Conservation (phyloP, 2,888 invertebrate species). For the Agrilus mali region DNA sequence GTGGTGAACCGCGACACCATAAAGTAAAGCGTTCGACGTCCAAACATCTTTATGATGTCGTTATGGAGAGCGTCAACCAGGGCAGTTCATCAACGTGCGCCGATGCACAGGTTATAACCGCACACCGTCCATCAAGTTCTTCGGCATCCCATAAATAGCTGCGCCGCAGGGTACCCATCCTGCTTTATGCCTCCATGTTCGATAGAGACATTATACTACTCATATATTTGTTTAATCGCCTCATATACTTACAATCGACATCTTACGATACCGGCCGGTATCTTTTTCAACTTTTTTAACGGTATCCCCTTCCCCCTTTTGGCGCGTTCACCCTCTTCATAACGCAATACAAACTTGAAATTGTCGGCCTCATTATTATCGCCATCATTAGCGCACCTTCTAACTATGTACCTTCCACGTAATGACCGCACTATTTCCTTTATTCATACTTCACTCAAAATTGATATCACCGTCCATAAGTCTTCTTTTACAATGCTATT, state of each 20-base stretch:
- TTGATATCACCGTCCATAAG: too few relatives aligned
- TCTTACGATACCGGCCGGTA: slow-evolving; percentile 12
- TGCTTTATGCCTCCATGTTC: slow-evolving; percentile 18
- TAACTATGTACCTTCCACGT: too few relatives aligned
- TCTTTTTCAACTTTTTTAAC: slow-evolving; percentile 7
- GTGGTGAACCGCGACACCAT: slow-evolving; percentile 28
- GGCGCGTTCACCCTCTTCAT: slow-evolving; percentile 9
- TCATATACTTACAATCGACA: slow-evolving; percentile 18
- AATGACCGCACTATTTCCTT: too few relatives aligned
- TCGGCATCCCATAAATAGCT: slow-evolving; percentile 20
- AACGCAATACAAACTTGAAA: too few relatives aligned
- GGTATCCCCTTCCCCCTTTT: slow-evolving; percentile 8
- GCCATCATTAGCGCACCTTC: too few relatives aligned
- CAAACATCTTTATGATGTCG: slow-evolving; percentile 30
- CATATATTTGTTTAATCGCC: slow-evolving; percentile 21
- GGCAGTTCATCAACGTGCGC: slow-evolving; percentile 25
- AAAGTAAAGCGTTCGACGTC: slow-evolving; percentile 27
- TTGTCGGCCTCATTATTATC: too few relatives aligned
- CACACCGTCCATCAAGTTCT: slow-evolving; percentile 19
- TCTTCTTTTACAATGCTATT: too few relatives aligned
- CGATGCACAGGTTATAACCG: slow-evolving; percentile 19
- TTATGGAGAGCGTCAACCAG: slow-evolving; percentile 26
- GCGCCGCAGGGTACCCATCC: slow-evolving; percentile 21
- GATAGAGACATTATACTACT: slow-evolving; percentile 21
- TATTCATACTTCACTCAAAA: too few relatives aligned